Base-by-base conservation (phyloP, 2,113 vertebrate genomes). In the Platysteira castanea region DNA sequence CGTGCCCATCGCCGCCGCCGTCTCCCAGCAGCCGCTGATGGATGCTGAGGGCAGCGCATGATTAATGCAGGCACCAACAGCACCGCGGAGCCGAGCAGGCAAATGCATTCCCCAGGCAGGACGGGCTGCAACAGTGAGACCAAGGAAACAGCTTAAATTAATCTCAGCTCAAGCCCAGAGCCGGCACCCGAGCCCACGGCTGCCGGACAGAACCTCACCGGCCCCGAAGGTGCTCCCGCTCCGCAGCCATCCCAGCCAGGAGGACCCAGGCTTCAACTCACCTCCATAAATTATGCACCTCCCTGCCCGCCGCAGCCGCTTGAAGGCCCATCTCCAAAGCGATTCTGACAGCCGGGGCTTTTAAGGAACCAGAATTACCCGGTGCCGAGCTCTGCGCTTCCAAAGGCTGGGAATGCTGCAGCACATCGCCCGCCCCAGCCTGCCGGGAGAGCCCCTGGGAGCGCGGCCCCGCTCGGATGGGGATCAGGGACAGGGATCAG, bases 341-440 rank as follows among this genome's bases (percentile, higher is more conserved):
- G 8, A 63, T 97, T 96, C 89, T 97, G 97, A 97, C 97, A 97
- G 96, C 82, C 31, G 1, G 90, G 79, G 96, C 97, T 97, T 97
- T 97, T 97, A 97, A 96, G 92, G 78, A 82, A 86, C 86, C 79
- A 76, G 93, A 95, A 95, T 95, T 91, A 94, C 93, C 84, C 46
- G 42, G 81, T 50, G 71, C 74, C 6, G 24, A 91, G 86, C 78
- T 91, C 80, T 19, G 78, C 26, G 57, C 90, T 94, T 85, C 68
- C 27, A 49, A 83, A 95, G 31, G 46, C 2, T 21, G 57, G 33
- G 84, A 96, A n/a, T 7, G 69, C 87, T 65, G 91, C 24, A 3
- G 91, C 90, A 61, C 13, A 60, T 49, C 5, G 2, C 71, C 64
- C 4, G 2, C 71, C 88, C 65, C 74, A 47, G 16, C 44, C 83